Evolutionary conservation across 92 coral and sea anemone species (phyloP), one percentile per base, ranked within the genome.

Genomic region (Pocillopora meandrina): DNA sequence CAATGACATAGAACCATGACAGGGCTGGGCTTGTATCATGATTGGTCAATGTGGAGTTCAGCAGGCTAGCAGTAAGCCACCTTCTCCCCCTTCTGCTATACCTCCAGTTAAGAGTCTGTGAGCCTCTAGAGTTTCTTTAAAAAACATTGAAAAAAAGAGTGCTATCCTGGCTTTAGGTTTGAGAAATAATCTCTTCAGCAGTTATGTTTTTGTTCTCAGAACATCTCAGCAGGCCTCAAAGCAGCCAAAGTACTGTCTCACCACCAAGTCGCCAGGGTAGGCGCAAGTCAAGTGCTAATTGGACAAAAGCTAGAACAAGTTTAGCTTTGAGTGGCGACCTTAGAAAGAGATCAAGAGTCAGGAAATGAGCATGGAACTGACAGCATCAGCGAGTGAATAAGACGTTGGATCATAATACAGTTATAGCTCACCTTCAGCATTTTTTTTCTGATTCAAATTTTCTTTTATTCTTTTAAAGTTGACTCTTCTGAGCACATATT

Each of bases 211-310:
- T 42, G 52, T 20, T 26, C 81, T 16, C 55, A 93, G 97, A 93
- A 74, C 93, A 89, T 49, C 90, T 93, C 3, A 72, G 89, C 70
- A 81, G 94, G 49, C 97, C 97, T 23, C 95, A 90, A 47, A 89
- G 91, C 71, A 92, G 94, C 14, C 84, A 83, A 52, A 93, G 97
- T 52, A 83, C 86, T 35, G 52, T 84, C 20, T 85, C 90, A 23
- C 82, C 90, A 19, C 91, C 82, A 13, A 93, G 97, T 79, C 88
- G 97, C 23, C 95, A 93, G 66, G 89, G 86, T 55, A 83, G 97
- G 56, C 75, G 88, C 34, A 91, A 91, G 64, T 91, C 94, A 33
- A 90, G 97, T 61, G 85, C 85, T 56, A 86, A 90, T n/a, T 93
- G 97, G 97, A 72, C 88, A 14, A 83, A 90, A 61, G 97, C 95